Percentiles rank a stretch among this genome's conserved stretches.
Conservation (phyloP, 2,113 vertebrate species). For the Lepus europaeus region DNA sequence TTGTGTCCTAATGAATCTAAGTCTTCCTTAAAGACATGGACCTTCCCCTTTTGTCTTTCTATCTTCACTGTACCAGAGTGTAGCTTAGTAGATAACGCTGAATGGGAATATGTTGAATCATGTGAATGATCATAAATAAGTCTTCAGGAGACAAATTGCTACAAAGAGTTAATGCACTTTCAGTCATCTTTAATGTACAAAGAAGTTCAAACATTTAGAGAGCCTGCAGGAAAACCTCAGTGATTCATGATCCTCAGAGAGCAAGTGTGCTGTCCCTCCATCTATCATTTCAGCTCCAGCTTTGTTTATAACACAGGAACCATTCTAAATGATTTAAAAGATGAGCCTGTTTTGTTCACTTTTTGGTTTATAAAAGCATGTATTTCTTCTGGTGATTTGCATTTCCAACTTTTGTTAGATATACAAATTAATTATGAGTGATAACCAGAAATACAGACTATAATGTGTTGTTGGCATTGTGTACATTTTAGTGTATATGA, state of each 20-base stretch:
- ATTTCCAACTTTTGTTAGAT: slow-evolving; percentile 12
- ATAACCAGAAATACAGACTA: background rate
- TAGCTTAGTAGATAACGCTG: background rate
- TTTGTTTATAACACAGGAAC: background rate
- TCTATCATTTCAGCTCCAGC: background rate
- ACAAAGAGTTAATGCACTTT: slow-evolving; percentile 43
- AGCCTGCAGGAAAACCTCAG: background rate
- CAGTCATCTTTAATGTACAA: background rate
- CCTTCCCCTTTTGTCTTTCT: background rate
- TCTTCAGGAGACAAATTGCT: slow-evolving; percentile 33
- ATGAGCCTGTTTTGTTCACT: background rate
- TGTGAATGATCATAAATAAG: background rate
- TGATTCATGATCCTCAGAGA: slow-evolving; percentile 27
- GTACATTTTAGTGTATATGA: background rate
- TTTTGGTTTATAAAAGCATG: background rate
- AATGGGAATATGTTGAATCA: background rate
- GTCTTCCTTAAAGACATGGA: background rate
- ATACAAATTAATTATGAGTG: background rate
- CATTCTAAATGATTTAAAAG: slow-evolving; percentile 25
- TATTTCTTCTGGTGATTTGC: slow-evolving; percentile 39
- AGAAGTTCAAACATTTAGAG: background rate
- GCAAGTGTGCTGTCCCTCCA: background rate
- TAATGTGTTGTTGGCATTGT: background rate
- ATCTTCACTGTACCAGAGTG: background rate
- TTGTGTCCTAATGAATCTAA: background rate